Conservation (phyloP, 2,888 invertebrate genomes). For the Catotricha subobsoleta region DNA sequence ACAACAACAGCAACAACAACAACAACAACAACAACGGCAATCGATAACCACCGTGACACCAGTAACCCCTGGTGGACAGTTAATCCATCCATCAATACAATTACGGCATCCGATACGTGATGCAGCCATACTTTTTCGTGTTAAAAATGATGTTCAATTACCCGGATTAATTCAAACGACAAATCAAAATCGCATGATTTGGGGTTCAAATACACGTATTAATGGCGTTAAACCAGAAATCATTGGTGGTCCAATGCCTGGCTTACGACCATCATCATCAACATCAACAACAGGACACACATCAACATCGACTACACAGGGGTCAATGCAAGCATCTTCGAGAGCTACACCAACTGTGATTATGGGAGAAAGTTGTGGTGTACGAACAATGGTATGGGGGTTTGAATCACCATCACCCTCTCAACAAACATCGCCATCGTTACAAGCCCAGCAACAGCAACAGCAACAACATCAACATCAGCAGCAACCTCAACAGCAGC, state of each 20-base stretch:
- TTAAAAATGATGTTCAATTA: conserved; percentile 24
- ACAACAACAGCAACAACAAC: conserved; percentile 19
- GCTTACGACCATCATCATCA: conserved; percentile 16
- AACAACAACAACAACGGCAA: conserved; percentile 18
- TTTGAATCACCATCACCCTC: conserved; percentile 36
- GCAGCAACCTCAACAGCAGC: conserved; percentile 14
- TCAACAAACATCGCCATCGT: conserved; percentile 27
- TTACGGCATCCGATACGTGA: conserved; percentile 33
- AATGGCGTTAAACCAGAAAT: conserved; percentile 71
- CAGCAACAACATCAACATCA: conserved; percentile 14
- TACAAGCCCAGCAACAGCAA: conserved; percentile 14
- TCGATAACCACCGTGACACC: conserved; percentile 15
- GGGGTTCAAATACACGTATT: conserved; percentile 45
- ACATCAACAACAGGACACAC: conserved; percentile 10
- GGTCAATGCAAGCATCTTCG: conserved; percentile 26
- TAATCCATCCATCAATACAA: conserved; percentile 31
- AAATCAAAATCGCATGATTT: conserved; percentile 28
- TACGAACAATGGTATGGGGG: conserved; percentile 52
- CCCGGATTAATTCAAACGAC: conserved; percentile 15
- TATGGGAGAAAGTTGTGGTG: conserved; percentile 85
- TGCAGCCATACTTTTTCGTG: conserved; percentile 27
- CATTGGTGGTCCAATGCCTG: conserved; percentile 39
- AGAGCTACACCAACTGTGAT: conserved; percentile 70
- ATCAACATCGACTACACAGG: conserved; percentile 17
- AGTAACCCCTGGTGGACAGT: conserved; percentile 18